Evolutionary conservation across 2,113 vertebrate genomes (phyloP).

Genomic region (Microcebus murinus): DNA sequence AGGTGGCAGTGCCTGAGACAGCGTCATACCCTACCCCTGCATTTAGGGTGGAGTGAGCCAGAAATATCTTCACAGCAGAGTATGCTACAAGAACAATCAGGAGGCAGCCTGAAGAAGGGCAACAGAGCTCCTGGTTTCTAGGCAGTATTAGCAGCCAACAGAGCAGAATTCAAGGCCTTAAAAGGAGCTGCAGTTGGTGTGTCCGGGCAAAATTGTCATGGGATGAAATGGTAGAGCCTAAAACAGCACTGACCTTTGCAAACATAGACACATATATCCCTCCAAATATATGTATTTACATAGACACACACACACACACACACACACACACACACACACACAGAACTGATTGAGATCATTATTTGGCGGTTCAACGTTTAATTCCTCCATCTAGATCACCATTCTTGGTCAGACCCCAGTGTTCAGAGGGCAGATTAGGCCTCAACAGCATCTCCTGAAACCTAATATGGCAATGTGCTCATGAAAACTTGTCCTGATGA

Average conservation of each 20-base stretch:
- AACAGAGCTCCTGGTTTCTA: neutral
- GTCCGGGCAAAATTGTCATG: neutral
- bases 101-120: neutral
- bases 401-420: neutral
- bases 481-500: neutral
- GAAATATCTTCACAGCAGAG: neutral
- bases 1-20: neutral
- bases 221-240: neutral
- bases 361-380: neutral
- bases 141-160: neutral
- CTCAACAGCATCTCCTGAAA: neutral
- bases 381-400: no score
- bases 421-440: neutral
- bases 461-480: accelerated
- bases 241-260: neutral
- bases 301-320: neutral
- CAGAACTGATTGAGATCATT: neutral
- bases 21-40: no score
- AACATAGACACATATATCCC: neutral
- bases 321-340: accelerated
- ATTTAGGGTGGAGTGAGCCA: neutral
- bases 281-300: neutral
- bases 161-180: neutral
- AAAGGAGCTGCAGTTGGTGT: neutral
- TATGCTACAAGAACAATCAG: neutral